These are phyloP conservation scores for Drosophila suzukii DNA, from an alignment of 1,140 invertebrate genomes.

Conservation along the genomic window DNA sequence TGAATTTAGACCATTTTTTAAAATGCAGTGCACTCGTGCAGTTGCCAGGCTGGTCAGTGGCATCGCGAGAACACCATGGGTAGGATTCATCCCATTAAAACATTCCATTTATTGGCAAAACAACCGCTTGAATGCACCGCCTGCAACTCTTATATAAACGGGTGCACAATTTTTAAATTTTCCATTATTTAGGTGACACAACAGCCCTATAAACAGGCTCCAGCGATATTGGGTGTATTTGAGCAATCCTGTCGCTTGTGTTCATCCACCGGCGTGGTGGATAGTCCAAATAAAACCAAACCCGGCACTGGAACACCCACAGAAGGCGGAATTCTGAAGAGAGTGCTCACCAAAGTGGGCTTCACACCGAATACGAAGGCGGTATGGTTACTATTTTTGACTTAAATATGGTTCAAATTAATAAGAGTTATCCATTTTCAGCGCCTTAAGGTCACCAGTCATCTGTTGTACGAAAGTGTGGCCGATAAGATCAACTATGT, in stretches of 20 bases:
- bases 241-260: slow-evolving; percentile 55
- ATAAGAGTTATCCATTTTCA: slow-evolving; percentile 73
- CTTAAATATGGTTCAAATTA: not conserved
- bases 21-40: slow-evolving; percentile 67
- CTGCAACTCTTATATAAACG: slow-evolving; percentile 69
- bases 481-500: slow-evolving; percentile 87
- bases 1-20: slow-evolving; percentile 27
- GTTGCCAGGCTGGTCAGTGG: slow-evolving; percentile 35
- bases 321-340: slow-evolving; percentile 71
- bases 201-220: slow-evolving; percentile 31
- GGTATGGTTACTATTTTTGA: slow-evolving; percentile 28
- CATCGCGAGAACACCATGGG: slow-evolving; percentile 26
- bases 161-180: slow-evolving; percentile 14
- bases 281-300: slow-evolving; percentile 51
- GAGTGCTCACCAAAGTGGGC: slow-evolving; percentile 78
- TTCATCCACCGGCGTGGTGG: slow-evolving; percentile 56
- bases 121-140: not conserved
- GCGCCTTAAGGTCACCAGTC: slow-evolving; percentile 87
- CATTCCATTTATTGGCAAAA: not conserved
- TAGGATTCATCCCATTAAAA: not conserved
- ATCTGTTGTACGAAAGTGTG: slow-evolving; percentile 88
- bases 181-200: slow-evolving; percentile 41
- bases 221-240: not conserved
- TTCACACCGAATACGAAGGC: slow-evolving; percentile 79
- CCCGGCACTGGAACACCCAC: slow-evolving; percentile 13